Percentiles rank a stretch among this genome's conserved stretches.
Conservation (phyloP, 2,888 invertebrate species). For the Lamproptera curius region DNA sequence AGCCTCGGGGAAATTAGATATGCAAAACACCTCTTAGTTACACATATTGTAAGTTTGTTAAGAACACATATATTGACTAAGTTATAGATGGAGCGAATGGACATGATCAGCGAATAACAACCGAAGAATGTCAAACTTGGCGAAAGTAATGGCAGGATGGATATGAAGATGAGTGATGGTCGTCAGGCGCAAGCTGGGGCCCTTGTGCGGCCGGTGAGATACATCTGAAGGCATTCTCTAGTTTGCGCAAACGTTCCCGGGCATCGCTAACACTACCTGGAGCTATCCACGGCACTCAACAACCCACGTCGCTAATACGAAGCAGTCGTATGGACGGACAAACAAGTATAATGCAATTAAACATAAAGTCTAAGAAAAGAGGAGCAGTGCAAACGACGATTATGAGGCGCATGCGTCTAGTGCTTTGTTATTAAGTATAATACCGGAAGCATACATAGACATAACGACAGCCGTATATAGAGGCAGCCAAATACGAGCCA, state of each 20-base stretch:
- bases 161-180: conserved; percentile 37
- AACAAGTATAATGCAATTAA: conserved; percentile 45
- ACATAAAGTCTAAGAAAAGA: conserved; percentile 35
- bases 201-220: conserved; percentile 24
- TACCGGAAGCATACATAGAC: conserved; percentile 76
- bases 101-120: conserved; percentile 36
- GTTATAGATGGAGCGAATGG: conserved; percentile 45
- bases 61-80: conserved; percentile 40
- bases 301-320: conserved; percentile 31
- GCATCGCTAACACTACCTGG: conserved; percentile 28
- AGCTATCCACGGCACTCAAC: conserved; percentile 25
- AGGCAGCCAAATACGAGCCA: conserved; percentile 77
- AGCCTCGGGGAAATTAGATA: conserved; percentile 14
- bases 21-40: conserved; percentile 40
- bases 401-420: conserved; percentile 59
- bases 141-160: conserved; percentile 37
- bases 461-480: conserved; percentile 74
- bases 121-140: conserved; percentile 27
- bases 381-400: conserved; percentile 37
- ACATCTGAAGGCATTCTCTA: conserved; percentile 10
- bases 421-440: conserved; percentile 52
- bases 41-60: conserved; percentile 13
- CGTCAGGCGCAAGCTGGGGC: conserved; percentile 32
- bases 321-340: conserved; percentile 58
- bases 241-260: conserved; percentile 27